These are phyloP conservation scores for Isoperla grammatica DNA, from an alignment of 2,888 invertebrate genomes.

Conservation along the genomic window DNA sequence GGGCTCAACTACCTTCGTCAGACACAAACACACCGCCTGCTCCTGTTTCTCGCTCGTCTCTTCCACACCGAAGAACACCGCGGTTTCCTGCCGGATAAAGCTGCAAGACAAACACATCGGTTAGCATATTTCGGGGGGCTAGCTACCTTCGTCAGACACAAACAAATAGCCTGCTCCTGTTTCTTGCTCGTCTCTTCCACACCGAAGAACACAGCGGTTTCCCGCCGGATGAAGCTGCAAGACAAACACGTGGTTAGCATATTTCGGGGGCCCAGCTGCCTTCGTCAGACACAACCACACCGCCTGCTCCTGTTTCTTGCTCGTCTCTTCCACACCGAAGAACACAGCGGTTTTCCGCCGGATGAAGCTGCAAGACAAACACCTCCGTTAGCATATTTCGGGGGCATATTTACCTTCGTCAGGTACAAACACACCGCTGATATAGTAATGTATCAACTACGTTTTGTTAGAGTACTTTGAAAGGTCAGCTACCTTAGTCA, in stretches of 20 bases:
- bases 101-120: slow-evolving; percentile 38
- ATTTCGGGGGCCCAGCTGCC: too few relatives aligned
- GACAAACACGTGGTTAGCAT: background rate
- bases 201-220: slow-evolving; percentile 80
- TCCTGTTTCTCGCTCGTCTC: slow-evolving; percentile 69
- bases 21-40: slow-evolving; percentile 62
- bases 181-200: slow-evolving; percentile 72
- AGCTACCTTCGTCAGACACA: too few relatives aligned
- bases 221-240: slow-evolving; percentile 66
- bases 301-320: slow-evolving; percentile 60
- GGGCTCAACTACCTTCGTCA: too few relatives aligned
- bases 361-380: slow-evolving; percentile 53
- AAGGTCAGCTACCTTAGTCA: too few relatives aligned
- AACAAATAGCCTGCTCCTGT: slow-evolving; percentile 49
- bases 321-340: slow-evolving; percentile 76
- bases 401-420: too few relatives aligned
- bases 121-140: too few relatives aligned
- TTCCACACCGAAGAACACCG: slow-evolving; percentile 80
- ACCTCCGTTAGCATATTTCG: background rate
- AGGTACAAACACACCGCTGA: too few relatives aligned
- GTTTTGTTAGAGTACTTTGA: too few relatives aligned
- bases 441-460: too few relatives aligned
- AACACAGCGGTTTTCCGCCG: slow-evolving; percentile 76
- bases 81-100: slow-evolving; percentile 73
- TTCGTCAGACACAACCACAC: too few relatives aligned